phyloP scores from a whole-genome alignment of 2,797 vertebrate genomes.

The Geotrypetes seraphini region DNA sequence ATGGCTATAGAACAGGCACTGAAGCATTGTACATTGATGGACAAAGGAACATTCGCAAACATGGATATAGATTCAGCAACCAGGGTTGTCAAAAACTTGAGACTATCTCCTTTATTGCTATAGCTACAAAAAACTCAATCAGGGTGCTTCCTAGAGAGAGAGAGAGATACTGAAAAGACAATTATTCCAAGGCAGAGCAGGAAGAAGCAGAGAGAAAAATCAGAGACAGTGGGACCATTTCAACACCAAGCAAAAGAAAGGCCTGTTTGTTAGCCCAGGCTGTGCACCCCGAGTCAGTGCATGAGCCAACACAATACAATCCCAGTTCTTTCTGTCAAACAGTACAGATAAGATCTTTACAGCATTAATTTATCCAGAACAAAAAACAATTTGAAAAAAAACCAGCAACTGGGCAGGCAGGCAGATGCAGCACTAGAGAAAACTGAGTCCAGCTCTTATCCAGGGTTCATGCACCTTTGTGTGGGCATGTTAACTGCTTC shows the following conservation, averaged over 20 bases:
- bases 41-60: too few species aligned
- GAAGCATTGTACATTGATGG: too few species aligned
- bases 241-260: slow-evolving; percentile 11
- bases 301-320: slow-evolving; percentile 15
- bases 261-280: background rate
- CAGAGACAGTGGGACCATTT: slow-evolving; percentile 17
- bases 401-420: slow-evolving; percentile 8
- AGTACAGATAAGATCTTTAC: background rate
- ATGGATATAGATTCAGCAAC: slow-evolving; percentile 30
- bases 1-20: too few species aligned
- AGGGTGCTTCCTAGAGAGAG: slow-evolving; percentile 38
- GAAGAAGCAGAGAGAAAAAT: slow-evolving; percentile 1
- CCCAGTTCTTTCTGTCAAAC: slow-evolving; percentile 16
- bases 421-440: background rate
- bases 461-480: too few species aligned
- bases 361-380: slow-evolving; percentile 15
- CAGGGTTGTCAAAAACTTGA: slow-evolving; percentile 29
- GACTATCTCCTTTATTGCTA: slow-evolving; percentile 43
- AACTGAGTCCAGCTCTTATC: slow-evolving; percentile 8
- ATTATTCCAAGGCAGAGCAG: slow-evolving; percentile 53
- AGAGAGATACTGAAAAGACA: slow-evolving; percentile 64
- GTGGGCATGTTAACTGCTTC: too few species aligned
- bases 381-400: slow-evolving; percentile 21
- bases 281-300: background rate
- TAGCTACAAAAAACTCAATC: slow-evolving; percentile 50